phyloP scores from a whole-genome alignment of 2,888 invertebrate species.

The Nowickia ferox region DNA sequence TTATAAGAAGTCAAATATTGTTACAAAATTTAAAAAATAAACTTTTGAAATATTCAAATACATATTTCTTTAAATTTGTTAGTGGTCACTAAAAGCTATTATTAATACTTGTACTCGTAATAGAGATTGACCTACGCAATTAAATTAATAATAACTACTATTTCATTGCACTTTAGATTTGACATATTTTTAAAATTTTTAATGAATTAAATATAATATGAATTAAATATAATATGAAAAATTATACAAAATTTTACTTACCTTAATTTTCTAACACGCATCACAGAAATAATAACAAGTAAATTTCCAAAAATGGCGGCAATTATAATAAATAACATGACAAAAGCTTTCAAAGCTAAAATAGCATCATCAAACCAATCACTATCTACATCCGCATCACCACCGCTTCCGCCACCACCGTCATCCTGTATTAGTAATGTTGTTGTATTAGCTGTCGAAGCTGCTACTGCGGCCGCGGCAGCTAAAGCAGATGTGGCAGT shows the following conservation, averaged over 20 bases:
- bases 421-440: constrained; percentile 71
- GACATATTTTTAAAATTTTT: too few species aligned
- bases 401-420: constrained; percentile 31
- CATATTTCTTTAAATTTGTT: too few species aligned
- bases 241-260: constrained; percentile 73
- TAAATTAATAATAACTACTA: too few species aligned
- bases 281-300: constrained; percentile 93
- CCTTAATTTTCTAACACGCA: constrained; percentile 88
- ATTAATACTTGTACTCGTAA: too few species aligned
- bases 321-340: constrained; percentile 94
- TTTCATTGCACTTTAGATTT: too few species aligned
- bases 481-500: constrained; percentile 68
- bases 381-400: constrained; percentile 59
- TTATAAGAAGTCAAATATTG: too few species aligned
- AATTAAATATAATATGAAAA: too few species aligned
- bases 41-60: too few species aligned
- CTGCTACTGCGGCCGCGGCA: constrained; percentile 60
- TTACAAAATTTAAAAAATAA: too few species aligned
- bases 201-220: too few species aligned
- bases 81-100: too few species aligned
- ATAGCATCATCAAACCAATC: constrained; percentile 86
- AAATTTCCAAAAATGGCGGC: constrained; percentile 95
- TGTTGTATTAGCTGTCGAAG: constrained; percentile 73
- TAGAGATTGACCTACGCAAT: too few species aligned
- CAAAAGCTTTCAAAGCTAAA: constrained; percentile 88